phyloP scores from a whole-genome alignment of 2,888 invertebrate species.

The Carterocephalus palaemon region DNA sequence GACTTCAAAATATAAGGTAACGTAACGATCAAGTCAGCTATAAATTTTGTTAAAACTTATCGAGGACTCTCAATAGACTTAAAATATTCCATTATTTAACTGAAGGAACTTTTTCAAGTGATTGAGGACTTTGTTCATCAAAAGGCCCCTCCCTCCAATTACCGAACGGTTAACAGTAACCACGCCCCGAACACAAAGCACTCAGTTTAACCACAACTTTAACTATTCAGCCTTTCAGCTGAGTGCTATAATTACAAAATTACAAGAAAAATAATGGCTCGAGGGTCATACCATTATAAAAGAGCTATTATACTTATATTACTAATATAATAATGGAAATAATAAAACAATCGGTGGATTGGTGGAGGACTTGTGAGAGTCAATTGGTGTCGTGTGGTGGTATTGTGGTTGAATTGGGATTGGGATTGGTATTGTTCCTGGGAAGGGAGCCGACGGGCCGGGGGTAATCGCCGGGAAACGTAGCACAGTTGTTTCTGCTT shows the following conservation, averaged over 20 bases:
- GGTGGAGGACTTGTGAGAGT: constrained; percentile 33
- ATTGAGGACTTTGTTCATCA: background rate
- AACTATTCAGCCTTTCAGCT: constrained; percentile 9
- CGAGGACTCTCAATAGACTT: no score
- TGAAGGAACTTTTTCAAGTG: no score
- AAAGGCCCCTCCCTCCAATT: constrained; percentile 13
- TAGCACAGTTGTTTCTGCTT: background rate
- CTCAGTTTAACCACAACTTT: constrained; percentile 32
- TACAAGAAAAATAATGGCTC: constrained; percentile 27
- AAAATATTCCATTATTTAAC: no score
- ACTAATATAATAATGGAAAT: constrained; percentile 35
- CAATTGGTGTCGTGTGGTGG: constrained; percentile 41
- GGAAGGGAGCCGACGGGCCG: constrained; percentile 1
- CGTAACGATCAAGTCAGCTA: no score
- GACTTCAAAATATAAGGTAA: no score
- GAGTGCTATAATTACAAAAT: constrained; percentile 28
- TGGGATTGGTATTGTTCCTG: constrained; percentile 8
- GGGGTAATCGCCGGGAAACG: constrained; percentile 4
- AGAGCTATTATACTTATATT: constrained; percentile 29
- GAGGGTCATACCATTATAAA: constrained; percentile 38
- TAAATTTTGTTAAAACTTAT: no score
- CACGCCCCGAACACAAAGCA: constrained; percentile 33
- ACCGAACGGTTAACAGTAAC: constrained; percentile 30
- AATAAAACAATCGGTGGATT: constrained; percentile 40
- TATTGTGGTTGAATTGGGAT: constrained; percentile 4